Evolutionary conservation across 2,113 vertebrate species (phyloP).

Genomic region (Pedetes capensis): DNA sequence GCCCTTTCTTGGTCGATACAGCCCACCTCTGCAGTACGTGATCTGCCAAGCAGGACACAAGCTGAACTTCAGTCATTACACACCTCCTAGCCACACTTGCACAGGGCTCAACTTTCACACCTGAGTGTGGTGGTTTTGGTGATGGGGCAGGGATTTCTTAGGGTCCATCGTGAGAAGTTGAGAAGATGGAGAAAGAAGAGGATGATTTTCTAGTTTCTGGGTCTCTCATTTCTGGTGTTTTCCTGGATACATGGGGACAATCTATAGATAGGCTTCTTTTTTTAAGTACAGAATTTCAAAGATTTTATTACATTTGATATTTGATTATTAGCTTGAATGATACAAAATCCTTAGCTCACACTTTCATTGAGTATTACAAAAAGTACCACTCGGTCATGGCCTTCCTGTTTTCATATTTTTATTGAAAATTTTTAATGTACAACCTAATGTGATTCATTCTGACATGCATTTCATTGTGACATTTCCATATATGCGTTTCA

Average conservation of each 20-base stretch:
- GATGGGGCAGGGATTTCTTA: neutral
- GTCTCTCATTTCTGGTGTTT: neutral
- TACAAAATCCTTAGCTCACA: too few species aligned
- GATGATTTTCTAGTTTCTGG: neutral
- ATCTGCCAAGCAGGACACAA: neutral
- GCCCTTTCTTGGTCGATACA: neutral
- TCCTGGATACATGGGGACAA: neutral
- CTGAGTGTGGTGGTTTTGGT: neutral
- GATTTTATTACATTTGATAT: too few species aligned
- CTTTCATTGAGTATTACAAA: too few species aligned
- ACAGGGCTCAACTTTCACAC: neutral
- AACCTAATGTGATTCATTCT: too few species aligned
- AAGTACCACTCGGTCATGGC: too few species aligned
- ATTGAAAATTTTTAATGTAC: too few species aligned
- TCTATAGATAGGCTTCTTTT: neutral
- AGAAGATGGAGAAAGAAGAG: neutral
- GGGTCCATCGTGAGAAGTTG: neutral
- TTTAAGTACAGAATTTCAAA: too few species aligned
- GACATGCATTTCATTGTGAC: too few species aligned
- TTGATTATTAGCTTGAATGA: too few species aligned
- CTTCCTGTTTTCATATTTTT: too few species aligned
- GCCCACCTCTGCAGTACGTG: rapidly evolving
- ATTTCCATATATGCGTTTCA: too few species aligned
- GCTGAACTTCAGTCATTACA: neutral
- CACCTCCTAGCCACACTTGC: neutral